Base-by-base conservation (phyloP, 2,113 vertebrate species). In the Carassius carassius region DNA sequence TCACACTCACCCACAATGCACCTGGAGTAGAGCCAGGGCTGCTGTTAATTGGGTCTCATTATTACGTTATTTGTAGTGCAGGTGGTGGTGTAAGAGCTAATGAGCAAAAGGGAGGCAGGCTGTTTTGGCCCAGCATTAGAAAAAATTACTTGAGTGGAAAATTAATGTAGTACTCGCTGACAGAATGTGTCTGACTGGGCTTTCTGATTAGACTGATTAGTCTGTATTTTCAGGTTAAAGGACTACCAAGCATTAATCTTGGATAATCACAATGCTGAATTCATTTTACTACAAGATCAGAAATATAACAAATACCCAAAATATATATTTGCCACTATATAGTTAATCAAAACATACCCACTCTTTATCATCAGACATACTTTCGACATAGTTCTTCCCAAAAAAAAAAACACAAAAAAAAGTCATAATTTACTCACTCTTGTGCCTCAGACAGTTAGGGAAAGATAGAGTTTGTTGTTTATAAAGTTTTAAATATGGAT, bases 91-190 rank as follows among this genome's bases (percentile, higher is more conserved):
- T 84, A 93, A 77, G 94, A 94, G 92, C 94, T 96, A 95, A 96
- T 95, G 94, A 95, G 95, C 92, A 95, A 91, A 85, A 77, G 91
- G 91, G 93, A 88, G 92, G 90, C 93, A 70, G 51, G 60, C 92
- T 93, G 93, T 92, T 91, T 89, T 90, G 92, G 93, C 93, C 88
- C 80, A 93, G 91, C 90, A 95, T 96, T 95, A 95, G 88, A 44
- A 95, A 92, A 93, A 95, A 95, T 95, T 93, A 95, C 90, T 77
- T 93, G 93, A 92, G 93, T 95, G 93, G 94, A 96, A 95, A 95
- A 94, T 94, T 92, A 95, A 94, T 94, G 90, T 92, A 92, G 92
- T 92, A 89, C 92, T 90, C 2, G 63, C 16, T 62, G 54, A 29
- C 70, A 62, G 21, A 72, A 65, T 65, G 12, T 23, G 65, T 17